Percentiles rank a stretch among this genome's conserved stretches.
Evolutionary conservation across 37 sponge, comb jelly and placozoan species (phyloP).

Genomic region (Ianthella basta): DNA sequence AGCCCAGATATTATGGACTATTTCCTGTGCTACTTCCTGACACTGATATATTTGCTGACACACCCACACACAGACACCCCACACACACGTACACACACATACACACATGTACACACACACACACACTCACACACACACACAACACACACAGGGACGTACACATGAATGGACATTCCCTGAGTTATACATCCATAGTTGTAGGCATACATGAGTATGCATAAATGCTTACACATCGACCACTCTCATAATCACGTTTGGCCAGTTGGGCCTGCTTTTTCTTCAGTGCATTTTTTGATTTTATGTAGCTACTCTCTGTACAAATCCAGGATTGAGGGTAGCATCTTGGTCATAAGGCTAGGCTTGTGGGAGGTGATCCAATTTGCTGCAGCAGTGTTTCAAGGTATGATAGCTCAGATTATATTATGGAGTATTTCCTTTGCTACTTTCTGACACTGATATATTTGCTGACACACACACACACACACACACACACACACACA

Average conservation of each 20-base stretch:
- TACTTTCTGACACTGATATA: background rate
- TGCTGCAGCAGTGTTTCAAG: no score
- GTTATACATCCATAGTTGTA: background rate
- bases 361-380: no score
- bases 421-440: no score
- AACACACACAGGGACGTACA: conserved; percentile 28
- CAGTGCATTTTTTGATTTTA: no score
- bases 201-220: background rate
- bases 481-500: conserved; percentile 29
- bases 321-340: background rate
- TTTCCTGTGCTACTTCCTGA: background rate
- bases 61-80: conserved; percentile 16
- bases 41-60: background rate
- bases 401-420: no score
- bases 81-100: conserved; percentile 47
- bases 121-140: conserved; percentile 6
- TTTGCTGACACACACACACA: conserved; percentile 7
- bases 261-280: no score
- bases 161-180: conserved; percentile 28
- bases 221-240: background rate
- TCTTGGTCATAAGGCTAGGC: no score
- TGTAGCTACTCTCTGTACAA: no score
- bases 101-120: conserved; percentile 17
- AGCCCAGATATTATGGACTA: no score
- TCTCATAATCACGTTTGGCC: no score